phyloP scores from a whole-genome alignment of 2,888 invertebrate species.

The Acanthosepion pharaonis region DNA sequence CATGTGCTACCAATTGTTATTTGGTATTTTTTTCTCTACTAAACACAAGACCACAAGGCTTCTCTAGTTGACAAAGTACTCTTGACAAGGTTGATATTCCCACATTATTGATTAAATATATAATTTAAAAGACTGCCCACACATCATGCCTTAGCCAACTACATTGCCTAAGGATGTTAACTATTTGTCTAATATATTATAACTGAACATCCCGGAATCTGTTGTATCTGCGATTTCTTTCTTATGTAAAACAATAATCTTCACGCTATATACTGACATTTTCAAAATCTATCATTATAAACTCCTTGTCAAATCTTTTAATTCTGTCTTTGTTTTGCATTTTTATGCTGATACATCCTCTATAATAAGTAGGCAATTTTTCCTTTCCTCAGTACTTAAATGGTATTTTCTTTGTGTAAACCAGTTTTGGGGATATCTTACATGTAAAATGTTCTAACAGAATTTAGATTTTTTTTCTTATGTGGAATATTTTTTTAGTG shows the following conservation, averaged over 20 bases:
- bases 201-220: neutral
- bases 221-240: neutral
- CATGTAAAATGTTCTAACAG: too few relatives aligned
- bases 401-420: too few relatives aligned
- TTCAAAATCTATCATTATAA: neutral
- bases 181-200: conserved; percentile 33
- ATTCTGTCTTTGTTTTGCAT: neutral
- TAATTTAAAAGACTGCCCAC: conserved; percentile 21
- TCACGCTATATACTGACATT: neutral
- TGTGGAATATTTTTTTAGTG: too few relatives aligned
- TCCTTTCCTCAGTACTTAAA: too few relatives aligned
- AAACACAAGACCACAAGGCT: neutral
- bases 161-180: neutral
- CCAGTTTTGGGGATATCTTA: too few relatives aligned
- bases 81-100: conserved; percentile 10
- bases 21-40: neutral
- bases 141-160: neutral
- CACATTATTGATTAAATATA: conserved; percentile 33
- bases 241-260: neutral
- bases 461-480: too few relatives aligned
- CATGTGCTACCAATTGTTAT: neutral
- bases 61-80: neutral
- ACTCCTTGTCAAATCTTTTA: neutral
- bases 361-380: too few relatives aligned
- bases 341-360: too few relatives aligned